Evolutionary conservation across 1,140 invertebrate species (phyloP).

Genomic region (Cydia splendana): DNA sequence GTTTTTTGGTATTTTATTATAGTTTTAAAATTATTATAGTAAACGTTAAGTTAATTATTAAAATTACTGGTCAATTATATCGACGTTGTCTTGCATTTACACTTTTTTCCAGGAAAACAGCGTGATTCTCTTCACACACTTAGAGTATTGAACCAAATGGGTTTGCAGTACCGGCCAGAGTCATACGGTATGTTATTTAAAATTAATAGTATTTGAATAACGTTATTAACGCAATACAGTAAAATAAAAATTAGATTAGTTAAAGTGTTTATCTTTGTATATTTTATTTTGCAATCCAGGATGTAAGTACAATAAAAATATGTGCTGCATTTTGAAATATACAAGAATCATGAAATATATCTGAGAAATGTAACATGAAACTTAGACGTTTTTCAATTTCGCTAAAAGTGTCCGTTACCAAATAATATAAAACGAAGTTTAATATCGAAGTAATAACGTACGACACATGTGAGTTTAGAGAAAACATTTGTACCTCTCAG

Average conservation of each 20-base stretch:
- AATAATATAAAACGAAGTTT: slow-evolving; percentile 2
- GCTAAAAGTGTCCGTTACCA: slow-evolving; percentile 3
- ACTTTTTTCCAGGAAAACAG: slow-evolving; percentile 58
- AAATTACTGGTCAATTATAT: too few relatives aligned
- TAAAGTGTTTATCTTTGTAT: too few relatives aligned
- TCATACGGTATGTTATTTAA: slow-evolving; percentile 57
- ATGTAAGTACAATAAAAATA: background rate
- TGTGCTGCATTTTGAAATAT: background rate
- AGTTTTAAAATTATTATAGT: too few relatives aligned
- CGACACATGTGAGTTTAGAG: slow-evolving; percentile 15
- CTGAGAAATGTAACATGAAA: background rate
- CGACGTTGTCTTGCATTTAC: background rate
- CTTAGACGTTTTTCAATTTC: background rate
- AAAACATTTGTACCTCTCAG: slow-evolving; percentile 38
- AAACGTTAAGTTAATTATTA: too few relatives aligned
- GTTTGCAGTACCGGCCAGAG: slow-evolving; percentile 61
- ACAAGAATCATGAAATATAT: background rate
- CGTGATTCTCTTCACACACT: slow-evolving; percentile 66
- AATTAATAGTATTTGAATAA: too few relatives aligned
- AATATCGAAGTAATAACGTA: slow-evolving; percentile 23
- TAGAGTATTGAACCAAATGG: slow-evolving; percentile 63
- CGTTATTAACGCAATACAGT: too few relatives aligned
- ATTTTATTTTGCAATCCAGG: too few relatives aligned
- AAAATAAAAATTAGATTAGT: too few relatives aligned
- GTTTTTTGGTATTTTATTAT: too few relatives aligned